Evolutionary conservation across 2,797 vertebrate genomes (phyloP).

Genomic region (Hydrolagus colliei): DNA sequence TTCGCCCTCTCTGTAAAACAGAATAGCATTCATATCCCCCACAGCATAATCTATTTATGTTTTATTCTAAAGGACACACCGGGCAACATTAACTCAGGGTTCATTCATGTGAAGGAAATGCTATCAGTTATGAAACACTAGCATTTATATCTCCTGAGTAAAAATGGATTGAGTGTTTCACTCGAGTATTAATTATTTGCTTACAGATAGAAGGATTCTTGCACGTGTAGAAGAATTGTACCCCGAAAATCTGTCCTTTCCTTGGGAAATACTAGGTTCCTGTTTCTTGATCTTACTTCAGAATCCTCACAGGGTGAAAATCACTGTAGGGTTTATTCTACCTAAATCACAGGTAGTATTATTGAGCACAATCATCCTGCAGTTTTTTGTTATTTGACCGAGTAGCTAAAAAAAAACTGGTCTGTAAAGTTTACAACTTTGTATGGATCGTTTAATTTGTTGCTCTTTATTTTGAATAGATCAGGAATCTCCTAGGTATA

Average conservation of each 20-base stretch:
- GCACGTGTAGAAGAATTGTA: not conserved
- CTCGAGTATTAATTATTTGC: too few species aligned
- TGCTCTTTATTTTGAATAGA: constrained; percentile 59
- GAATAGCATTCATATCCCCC: not conserved
- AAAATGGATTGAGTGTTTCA: too few species aligned
- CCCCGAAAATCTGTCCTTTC: constrained; percentile 12
- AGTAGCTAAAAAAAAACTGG: constrained; percentile 2
- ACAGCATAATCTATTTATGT: not conserved
- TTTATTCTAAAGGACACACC: not conserved
- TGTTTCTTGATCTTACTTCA: not conserved
- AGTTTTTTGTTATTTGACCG: not conserved
- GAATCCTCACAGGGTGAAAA: not conserved
- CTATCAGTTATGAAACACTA: too few species aligned
- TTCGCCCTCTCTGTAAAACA: not conserved
- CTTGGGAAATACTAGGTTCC: constrained; percentile 3
- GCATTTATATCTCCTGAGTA: too few species aligned
- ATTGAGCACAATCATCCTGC: too few species aligned
- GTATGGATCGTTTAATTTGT: constrained; percentile 37
- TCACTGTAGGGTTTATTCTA: not conserved
- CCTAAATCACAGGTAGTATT: not conserved
- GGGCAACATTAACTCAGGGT: not conserved
- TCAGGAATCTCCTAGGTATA: constrained; percentile 71
- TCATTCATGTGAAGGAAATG: not conserved
- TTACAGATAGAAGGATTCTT: not conserved
- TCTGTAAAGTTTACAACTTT: not conserved